These are phyloP conservation scores for Ommatoiulus sabulosus DNA, from an alignment of 2,888 invertebrate genomes.

Conservation along the genomic window DNA sequence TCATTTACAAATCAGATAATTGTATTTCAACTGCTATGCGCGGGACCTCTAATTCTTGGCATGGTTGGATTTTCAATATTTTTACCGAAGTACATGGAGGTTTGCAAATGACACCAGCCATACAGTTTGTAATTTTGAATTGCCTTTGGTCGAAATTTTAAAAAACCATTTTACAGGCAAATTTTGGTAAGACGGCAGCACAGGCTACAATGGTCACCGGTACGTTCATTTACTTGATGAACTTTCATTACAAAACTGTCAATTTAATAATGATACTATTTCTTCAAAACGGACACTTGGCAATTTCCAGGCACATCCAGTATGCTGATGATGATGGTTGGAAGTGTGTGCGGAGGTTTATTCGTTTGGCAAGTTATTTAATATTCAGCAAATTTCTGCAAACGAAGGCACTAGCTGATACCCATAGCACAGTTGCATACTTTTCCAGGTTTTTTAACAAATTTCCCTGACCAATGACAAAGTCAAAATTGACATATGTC, in stretches of 20 bases:
- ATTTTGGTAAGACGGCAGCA: slow-evolving; percentile 48
- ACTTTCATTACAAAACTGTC: neutral
- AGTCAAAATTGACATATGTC: no score
- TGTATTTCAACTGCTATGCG: neutral
- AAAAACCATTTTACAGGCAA: neutral
- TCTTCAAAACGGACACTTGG: neutral
- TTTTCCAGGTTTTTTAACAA: no score
- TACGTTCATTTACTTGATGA: neutral
- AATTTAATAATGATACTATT: neutral
- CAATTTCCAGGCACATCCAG: slow-evolving; percentile 42
- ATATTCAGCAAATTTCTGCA: neutral
- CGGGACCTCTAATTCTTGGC: slow-evolving; percentile 3
- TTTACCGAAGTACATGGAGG: slow-evolving; percentile 52
- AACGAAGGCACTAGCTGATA: no score
- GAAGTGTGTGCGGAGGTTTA: slow-evolving; percentile 45
- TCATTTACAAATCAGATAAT: neutral
- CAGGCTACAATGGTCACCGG: slow-evolving; percentile 39
- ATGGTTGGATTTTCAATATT: slow-evolving; percentile 49
- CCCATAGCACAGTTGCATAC: no score
- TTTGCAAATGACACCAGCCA: neutral
- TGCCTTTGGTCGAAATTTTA: neutral
- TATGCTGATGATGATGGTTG: slow-evolving; percentile 54
- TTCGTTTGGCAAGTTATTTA: slow-evolving; percentile 41
- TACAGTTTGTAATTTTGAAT: neutral
- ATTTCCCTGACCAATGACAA: no score